These are phyloP conservation scores for Lepeophtheirus nordmannii DNA, from an alignment of 2,888 invertebrate species.

Conservation along the genomic window DNA sequence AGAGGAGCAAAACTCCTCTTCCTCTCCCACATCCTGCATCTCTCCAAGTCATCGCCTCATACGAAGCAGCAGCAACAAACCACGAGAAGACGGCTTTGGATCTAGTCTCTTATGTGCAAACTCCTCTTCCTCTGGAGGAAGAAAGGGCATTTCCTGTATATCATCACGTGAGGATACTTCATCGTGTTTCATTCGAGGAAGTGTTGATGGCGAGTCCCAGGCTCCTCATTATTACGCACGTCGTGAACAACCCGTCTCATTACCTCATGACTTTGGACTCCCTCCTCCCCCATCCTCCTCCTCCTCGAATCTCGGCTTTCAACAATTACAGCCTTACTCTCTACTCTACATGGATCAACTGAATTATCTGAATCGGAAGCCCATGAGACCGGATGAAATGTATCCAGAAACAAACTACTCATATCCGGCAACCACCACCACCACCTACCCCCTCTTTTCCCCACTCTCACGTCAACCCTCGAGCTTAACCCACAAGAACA, in stretches of 20 bases:
- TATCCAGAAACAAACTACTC: not conserved
- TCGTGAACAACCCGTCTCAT: not conserved
- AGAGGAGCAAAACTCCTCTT: not conserved
- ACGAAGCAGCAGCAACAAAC: not conserved
- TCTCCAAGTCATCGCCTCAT: conserved; percentile 3
- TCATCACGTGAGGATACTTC: not conserved
- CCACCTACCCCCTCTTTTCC: no score
- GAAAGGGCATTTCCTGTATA: not conserved
- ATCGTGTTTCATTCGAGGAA: no score
- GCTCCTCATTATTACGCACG: not conserved
- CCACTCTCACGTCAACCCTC: not conserved
- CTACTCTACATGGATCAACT: not conserved
- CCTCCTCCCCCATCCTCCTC: not conserved
- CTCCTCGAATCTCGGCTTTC: not conserved
- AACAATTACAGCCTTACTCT: not conserved
- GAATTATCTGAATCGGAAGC: not conserved
- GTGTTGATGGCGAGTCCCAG: not conserved
- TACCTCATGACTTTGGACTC: conserved; percentile 5
- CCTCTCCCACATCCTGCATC: not conserved
- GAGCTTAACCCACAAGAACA: not conserved
- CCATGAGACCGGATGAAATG: not conserved
- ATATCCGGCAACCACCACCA: no score
- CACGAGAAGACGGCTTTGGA: not conserved
- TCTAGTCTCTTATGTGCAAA: not conserved
- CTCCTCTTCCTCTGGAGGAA: not conserved